Percentiles rank a stretch among this genome's conserved stretches.
These are phyloP conservation scores for Pseudolaguvia tuberculata DNA, from an alignment of 2,113 vertebrate species.

Conservation along the genomic window DNA sequence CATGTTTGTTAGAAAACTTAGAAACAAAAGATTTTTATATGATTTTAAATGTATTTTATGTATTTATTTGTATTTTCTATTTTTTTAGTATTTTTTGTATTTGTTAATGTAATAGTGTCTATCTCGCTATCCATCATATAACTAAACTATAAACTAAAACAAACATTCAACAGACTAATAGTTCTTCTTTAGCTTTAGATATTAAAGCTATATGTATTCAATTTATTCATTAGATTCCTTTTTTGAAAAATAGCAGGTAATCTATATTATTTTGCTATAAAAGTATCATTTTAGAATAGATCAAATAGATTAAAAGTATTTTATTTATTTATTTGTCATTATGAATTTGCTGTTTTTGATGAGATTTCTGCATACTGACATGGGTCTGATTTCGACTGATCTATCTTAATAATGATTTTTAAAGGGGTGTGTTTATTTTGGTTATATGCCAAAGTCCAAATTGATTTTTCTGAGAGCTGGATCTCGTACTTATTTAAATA, in stretches of 20 bases:
- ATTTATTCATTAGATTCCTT: neutral
- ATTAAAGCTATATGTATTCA: constrained; percentile 19
- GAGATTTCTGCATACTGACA: constrained; percentile 8
- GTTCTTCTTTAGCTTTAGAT: neutral
- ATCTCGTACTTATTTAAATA: neutral
- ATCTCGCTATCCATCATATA: constrained; percentile 3
- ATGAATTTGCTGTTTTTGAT: constrained; percentile 13
- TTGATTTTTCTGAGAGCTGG: constrained; percentile 14
- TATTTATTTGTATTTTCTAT: constrained; percentile 49
- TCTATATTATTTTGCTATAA: constrained; percentile 20
- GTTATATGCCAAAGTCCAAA: constrained; percentile 43
- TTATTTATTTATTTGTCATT: neutral
- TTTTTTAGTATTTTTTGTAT: constrained; percentile 58
- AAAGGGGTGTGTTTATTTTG: constrained; percentile 26
- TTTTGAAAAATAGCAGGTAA: neutral
- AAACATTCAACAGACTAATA: neutral
- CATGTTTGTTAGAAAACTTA: constrained; percentile 17
- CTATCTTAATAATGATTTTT: constrained; percentile 12
- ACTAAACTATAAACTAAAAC: neutral
- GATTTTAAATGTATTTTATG: constrained; percentile 44
- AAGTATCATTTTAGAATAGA: neutral
- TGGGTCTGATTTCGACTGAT: constrained; percentile 16
- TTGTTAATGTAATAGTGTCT: constrained; percentile 34
- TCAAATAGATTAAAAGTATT: neutral
- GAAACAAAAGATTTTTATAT: constrained; percentile 36